Conservation (phyloP, 2,888 invertebrate species). For the Lithophane semibrunnea region DNA sequence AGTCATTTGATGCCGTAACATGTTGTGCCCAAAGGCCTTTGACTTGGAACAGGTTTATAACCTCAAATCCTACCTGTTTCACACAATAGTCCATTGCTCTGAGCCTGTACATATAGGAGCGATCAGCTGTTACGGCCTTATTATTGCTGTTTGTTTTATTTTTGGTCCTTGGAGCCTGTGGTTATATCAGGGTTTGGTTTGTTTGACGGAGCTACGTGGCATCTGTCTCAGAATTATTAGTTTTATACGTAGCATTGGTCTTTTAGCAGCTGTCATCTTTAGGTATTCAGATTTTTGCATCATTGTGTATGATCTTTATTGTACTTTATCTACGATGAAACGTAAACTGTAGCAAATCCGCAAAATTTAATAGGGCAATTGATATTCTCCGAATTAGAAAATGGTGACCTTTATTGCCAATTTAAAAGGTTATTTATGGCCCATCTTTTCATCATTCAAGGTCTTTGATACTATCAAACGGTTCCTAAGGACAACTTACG, state of each 20-base stretch:
- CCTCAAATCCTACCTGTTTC: conserved; percentile 46
- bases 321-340: neutral
- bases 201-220: neutral
- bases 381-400: neutral
- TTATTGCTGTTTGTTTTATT: conserved; percentile 39
- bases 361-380: neutral
- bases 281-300: neutral
- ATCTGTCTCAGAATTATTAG: neutral
- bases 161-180: conserved; percentile 25
- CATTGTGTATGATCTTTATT: neutral
- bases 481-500: conserved; percentile 56
- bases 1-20: conserved; percentile 42
- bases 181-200: conserved; percentile 22
- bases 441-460: conserved; percentile 53
- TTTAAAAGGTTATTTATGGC: neutral
- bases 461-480: conserved; percentile 40
- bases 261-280: conserved; percentile 2
- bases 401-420: neutral
- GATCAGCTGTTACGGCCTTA: conserved; percentile 47
- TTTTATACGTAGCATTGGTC: neutral
- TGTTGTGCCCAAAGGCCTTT: conserved; percentile 50
- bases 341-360: neutral
- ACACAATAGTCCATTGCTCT: conserved; percentile 57
- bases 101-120: conserved; percentile 2
- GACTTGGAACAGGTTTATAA: conserved; percentile 52